These are phyloP conservation scores for Perizoma affinitatum DNA, from an alignment of 2,888 invertebrate genomes.

Conservation along the genomic window DNA sequence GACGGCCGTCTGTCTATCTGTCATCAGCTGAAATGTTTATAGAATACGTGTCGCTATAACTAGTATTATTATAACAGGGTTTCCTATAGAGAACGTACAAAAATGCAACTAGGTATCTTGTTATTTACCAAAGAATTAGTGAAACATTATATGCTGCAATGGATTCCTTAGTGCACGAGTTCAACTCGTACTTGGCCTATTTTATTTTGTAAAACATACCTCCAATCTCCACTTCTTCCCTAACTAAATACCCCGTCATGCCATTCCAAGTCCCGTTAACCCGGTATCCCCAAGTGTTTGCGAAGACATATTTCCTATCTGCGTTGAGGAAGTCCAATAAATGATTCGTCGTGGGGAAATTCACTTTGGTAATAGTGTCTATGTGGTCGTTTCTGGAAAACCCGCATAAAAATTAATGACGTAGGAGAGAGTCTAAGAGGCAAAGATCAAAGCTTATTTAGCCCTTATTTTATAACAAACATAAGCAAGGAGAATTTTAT, in stretches of 20 bases:
- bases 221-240: slow-evolving; percentile 85
- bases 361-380: slow-evolving; percentile 87
- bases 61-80: too few relatives aligned
- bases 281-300: slow-evolving; percentile 86
- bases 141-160: too few relatives aligned
- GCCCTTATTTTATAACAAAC: too few relatives aligned
- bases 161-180: too few relatives aligned
- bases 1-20: too few relatives aligned
- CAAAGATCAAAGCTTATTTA: neutral
- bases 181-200: too few relatives aligned
- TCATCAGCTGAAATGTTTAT: too few relatives aligned
- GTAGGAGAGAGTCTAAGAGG: neutral
- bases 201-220: slow-evolving; percentile 56
- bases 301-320: slow-evolving; percentile 77
- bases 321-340: slow-evolving; percentile 84
- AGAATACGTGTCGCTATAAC: too few relatives aligned
- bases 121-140: too few relatives aligned
- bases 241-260: slow-evolving; percentile 85
- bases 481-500: too few relatives aligned
- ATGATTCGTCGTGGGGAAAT: slow-evolving; percentile 84
- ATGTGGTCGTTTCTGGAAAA: slow-evolving; percentile 72
- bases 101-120: too few relatives aligned
- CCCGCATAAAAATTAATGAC: slow-evolving; percentile 13
- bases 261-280: slow-evolving; percentile 86
- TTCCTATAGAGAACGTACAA: too few relatives aligned